A percentile compares a stretch with the other conserved stretches of the same genome.
These are phyloP conservation scores for Antrozous pallidus DNA, from an alignment of 2,797 vertebrate genomes.

Conservation along the genomic window DNA sequence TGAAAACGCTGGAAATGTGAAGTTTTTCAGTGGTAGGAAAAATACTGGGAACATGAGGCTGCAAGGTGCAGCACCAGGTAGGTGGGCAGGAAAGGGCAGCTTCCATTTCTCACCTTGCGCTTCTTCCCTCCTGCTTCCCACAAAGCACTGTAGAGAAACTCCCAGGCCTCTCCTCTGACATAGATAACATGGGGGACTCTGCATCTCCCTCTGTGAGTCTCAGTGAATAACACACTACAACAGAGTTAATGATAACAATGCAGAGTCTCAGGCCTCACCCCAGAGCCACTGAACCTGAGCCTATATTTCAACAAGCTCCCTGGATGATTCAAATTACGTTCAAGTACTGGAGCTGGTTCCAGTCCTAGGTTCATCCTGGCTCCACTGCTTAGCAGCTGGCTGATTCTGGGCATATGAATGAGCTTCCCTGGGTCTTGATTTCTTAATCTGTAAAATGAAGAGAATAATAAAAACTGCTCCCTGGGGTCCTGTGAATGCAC, in stretches of 20 bases:
- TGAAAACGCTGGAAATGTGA: background rate
- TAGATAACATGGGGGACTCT: accelerated
- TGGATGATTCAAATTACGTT: background rate
- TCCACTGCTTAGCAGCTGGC: background rate
- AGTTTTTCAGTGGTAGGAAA: background rate
- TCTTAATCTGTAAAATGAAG: background rate
- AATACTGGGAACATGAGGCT: background rate
- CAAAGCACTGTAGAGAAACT: background rate
- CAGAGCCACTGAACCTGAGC: background rate
- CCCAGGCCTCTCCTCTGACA: background rate
- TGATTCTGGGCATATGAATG: background rate
- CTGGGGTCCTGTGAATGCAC: background rate
- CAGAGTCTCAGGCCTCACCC: background rate
- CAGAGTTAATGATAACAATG: background rate
- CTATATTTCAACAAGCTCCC: background rate
- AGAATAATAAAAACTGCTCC: background rate
- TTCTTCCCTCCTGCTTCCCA: background rate
- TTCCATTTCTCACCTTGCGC: background rate
- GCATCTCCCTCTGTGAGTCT: background rate
- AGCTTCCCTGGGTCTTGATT: background rate
- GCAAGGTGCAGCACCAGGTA: accelerated
- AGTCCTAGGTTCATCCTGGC: background rate
- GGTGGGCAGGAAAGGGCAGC: background rate
- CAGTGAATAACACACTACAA: background rate
- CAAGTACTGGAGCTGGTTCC: background rate